These are phyloP conservation scores for Caenorhabditis panamensis DNA, from an alignment of 2,888 invertebrate species.

Conservation along the genomic window DNA sequence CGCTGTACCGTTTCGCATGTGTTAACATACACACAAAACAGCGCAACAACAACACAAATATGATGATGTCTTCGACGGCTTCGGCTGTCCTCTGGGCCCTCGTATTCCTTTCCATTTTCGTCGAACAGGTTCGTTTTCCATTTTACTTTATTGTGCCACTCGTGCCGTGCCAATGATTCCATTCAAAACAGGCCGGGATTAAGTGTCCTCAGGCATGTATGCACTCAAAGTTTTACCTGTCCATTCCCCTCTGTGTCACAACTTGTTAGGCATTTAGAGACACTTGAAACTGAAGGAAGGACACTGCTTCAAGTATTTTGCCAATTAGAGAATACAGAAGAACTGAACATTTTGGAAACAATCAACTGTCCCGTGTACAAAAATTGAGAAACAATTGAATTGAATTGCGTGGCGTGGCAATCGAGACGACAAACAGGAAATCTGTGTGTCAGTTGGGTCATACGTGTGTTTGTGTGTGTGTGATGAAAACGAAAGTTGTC, in stretches of 20 bases:
- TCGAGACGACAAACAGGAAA: too few relatives aligned
- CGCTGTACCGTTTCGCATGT: constrained; percentile 36
- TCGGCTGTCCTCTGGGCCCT: constrained; percentile 1
- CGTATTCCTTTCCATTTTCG: constrained; percentile 22
- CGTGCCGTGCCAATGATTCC: constrained; percentile 42
- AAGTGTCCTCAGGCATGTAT: constrained; percentile 4
- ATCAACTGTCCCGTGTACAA: too few relatives aligned
- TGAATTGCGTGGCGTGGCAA: constrained; percentile 24
- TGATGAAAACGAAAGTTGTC: constrained; percentile 40
- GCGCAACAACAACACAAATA: constrained; percentile 24
- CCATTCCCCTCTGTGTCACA: too few relatives aligned
- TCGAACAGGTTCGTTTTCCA: constrained; percentile 50
- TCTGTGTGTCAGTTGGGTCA: constrained; percentile 34
- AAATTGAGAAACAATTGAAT: background rate
- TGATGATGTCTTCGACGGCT: constrained; percentile 34
- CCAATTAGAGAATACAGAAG: constrained; percentile 13
- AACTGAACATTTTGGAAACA: background rate
- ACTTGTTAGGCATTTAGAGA: constrained; percentile 5
- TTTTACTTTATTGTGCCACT: too few relatives aligned
- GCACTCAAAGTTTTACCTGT: background rate
- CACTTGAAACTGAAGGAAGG: background rate
- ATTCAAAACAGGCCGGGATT: constrained; percentile 22
- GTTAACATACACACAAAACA: constrained; percentile 35
- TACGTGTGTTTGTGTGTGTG: constrained; percentile 25
- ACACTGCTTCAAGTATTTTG: constrained; percentile 34